Percentiles rank a stretch among this genome's conserved stretches.
These are phyloP conservation scores for Vulpes ferrilata DNA, from an alignment of 2,113 vertebrate species.

Conservation along the genomic window DNA sequence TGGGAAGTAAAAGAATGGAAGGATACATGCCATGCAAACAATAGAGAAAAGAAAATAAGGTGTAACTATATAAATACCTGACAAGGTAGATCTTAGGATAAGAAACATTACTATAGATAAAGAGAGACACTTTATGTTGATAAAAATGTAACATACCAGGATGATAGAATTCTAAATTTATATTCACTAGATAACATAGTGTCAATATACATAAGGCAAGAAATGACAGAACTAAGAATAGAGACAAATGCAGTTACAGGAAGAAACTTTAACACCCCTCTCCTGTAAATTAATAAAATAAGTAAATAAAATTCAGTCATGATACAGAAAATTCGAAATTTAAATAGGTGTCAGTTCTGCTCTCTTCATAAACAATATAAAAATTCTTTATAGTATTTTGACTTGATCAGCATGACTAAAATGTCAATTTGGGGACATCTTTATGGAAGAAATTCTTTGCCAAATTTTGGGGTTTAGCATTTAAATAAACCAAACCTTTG, in stretches of 20 bases:
- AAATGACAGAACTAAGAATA: background rate
- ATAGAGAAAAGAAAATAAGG: background rate
- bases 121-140: constrained; percentile 10
- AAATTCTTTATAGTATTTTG: background rate
- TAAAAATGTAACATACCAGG: background rate
- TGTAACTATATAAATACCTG: background rate
- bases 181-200: constrained; percentile 15
- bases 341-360: background rate
- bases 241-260: background rate
- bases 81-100: constrained; percentile 12
- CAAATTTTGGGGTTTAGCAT: background rate
- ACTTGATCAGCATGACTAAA: background rate
- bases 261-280: background rate
- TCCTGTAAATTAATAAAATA: constrained; percentile 37
- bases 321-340: background rate
- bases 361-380: background rate
- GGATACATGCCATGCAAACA: background rate
- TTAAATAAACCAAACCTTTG: background rate
- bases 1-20: constrained; percentile 10
- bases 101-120: background rate
- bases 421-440: background rate
- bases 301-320: background rate
- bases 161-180: constrained; percentile 47
- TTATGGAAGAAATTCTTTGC: constrained; percentile 36
- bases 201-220: constrained; percentile 24